Base-by-base conservation (phyloP, 2,113 vertebrate species). In the Stegostoma tigrinum region DNA sequence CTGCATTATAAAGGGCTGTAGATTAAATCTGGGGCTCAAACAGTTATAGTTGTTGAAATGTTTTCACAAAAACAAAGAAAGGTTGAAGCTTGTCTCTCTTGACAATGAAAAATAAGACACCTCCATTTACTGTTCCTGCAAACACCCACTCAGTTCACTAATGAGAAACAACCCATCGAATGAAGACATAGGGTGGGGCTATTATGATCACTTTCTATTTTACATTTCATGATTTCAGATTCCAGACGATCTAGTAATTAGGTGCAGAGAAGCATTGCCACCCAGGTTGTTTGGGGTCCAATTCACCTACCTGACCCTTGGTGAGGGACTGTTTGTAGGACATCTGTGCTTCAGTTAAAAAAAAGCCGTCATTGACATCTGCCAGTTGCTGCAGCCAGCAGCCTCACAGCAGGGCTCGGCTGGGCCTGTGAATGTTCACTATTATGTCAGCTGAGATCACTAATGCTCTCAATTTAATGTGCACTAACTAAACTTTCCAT, bases 141-240 rank as follows among this genome's bases (percentile, higher is more conserved):
- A 93, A 93, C 89, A 67, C 89, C 89, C 89, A 93, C 61, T 66
- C 89, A 38, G 17, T 93, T 38, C 89, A 66, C n/a, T 93, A 93
- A 93, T 93, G 89, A 93, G n/a, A 93, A 93, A 66, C 89, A 93
- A 61, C 61, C 89, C 61, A 34, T 17, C 55, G 66, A 61, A 93
- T 67, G 34, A 38, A 66, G 61, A n/a, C 61, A 38, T 21, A 30
- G 89, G 89, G 30, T 90, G 19, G 89, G 89, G 89, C n/a, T 23
- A 8, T 21, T 42, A 17, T 64, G 55, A 66, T 91, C 55, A 66
- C 89, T 91, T 91, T 91, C 89, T 93, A 61, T 93, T 93, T 66
- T 42, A 93, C 61, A 38, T 67, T 42, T 38, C n/a, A 93, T 38
- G 34, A 34, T 66, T 66, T 38, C 61, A 93, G 6, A 38, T 21